Evolutionary conservation across 1,140 invertebrate species (phyloP), one percentile per base, ranked within the genome.

Genomic region (Metaphire vulgaris): DNA sequence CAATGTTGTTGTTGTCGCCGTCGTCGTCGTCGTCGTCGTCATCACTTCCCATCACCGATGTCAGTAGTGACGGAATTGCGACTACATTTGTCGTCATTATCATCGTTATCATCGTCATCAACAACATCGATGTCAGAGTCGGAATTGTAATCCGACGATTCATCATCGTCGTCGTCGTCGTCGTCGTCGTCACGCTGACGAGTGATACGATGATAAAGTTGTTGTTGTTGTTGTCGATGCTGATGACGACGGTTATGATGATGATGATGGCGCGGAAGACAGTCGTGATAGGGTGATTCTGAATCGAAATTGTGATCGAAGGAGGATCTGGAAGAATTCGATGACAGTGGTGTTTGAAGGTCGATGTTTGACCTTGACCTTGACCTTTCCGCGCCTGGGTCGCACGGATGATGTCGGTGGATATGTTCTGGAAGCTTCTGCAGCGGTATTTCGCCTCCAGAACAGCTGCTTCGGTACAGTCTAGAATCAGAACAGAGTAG

Each of bases 81-180:
- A 69, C 33, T 33, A 69, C 56, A 30, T 6, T 74, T 33, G 21
- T 74, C 30, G 21, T 68, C 33, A 15, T 74, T 16, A 34, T 66
- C 72, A 21, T 30, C 72, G 33, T 74, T 33, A 69, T 74, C 72
- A 74, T 74, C 72, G 56, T 74, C 41, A 74, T 74, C 72, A 74
- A 65, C 72, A 74, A 12, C 72, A 74, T 69, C 72, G 28, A 65
- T 33, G 28, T 69, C 72, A 15, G 56, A 30, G n/a, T 31, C 30
- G 14, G 56, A 26, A 69, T 68, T 21, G 14, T 30, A 29, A 74
- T 74, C 26, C 71, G 33, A 21, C 41, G 28, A 21, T 15, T 30
- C 12, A 41, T 30, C 72, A 74, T 74, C 72, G 16, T 74, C 31
- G 41, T 74, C 66, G 16, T 74, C 72, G 41, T 67, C 2, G 66